phyloP scores from a whole-genome alignment of 2,113 vertebrate species.

The Galeopterus variegatus region DNA sequence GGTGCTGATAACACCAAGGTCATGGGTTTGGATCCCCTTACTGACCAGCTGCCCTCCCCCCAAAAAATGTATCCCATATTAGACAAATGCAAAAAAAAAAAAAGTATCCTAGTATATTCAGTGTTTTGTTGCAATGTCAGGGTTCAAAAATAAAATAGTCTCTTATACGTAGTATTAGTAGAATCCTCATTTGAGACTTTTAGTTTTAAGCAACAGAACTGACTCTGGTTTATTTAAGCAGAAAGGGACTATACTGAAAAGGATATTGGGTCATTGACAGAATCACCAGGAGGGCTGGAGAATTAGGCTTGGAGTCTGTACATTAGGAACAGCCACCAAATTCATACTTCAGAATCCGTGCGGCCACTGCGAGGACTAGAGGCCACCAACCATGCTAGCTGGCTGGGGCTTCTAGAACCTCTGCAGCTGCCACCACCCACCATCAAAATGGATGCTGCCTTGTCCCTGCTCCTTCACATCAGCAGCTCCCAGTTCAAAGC shows the following conservation, averaged over 20 bases:
- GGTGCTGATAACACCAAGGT: no score
- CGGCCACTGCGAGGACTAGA: background rate
- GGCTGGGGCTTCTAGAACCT: background rate
- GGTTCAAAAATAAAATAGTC: constrained; percentile 7
- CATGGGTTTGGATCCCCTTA: no score
- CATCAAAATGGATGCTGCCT: rapidly evolving
- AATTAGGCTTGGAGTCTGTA: background rate
- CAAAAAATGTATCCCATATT: no score
- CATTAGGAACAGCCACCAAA: background rate
- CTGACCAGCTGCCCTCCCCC: no score
- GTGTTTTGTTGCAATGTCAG: background rate
- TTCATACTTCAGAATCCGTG: no score
- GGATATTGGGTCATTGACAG: background rate
- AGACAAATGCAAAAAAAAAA: no score
- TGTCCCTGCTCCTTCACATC: background rate
- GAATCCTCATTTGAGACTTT: background rate
- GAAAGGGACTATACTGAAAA: background rate
- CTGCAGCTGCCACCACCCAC: rapidly evolving
- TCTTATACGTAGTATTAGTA: background rate
- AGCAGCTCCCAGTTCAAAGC: background rate
- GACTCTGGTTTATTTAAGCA: background rate
- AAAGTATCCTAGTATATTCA: background rate
- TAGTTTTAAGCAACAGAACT: background rate
- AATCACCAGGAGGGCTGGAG: background rate
- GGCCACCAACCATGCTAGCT: background rate